These are phyloP conservation scores for Stenotaenia linearis DNA, from an alignment of 2,888 invertebrate species.

Conservation along the genomic window DNA sequence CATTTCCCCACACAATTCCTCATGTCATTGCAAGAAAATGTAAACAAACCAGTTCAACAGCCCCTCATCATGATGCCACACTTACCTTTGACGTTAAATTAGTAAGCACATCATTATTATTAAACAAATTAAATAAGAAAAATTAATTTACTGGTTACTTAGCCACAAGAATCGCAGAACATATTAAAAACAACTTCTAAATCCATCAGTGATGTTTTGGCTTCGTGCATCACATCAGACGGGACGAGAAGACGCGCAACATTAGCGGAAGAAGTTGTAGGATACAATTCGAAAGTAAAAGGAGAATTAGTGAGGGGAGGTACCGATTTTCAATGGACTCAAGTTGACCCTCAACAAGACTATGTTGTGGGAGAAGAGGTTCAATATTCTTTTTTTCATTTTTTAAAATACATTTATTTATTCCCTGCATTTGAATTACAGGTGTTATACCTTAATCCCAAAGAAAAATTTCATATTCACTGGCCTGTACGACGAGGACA, in stretches of 20 bases:
- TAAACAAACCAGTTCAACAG: constrained; percentile 35
- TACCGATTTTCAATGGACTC: constrained; percentile 45
- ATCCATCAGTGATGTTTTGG: constrained; percentile 30
- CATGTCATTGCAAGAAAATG: constrained; percentile 74
- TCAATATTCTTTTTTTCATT: no score
- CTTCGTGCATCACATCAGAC: constrained; percentile 72
- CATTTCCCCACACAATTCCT: constrained; percentile 74
- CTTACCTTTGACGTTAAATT: constrained; percentile 30
- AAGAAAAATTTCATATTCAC: constrained; percentile 73
- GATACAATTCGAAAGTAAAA: constrained; percentile 72
- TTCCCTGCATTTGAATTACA: no score
- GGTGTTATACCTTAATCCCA: constrained; percentile 63
- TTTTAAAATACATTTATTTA: no score
- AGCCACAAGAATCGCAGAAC: constrained; percentile 31
- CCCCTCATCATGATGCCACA: constrained; percentile 39
- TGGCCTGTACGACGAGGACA: constrained; percentile 85
- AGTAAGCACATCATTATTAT: no score
- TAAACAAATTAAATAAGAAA: no score
- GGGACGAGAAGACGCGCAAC: constrained; percentile 70
- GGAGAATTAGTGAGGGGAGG: constrained; percentile 58
- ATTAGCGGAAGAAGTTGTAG: constrained; percentile 66
- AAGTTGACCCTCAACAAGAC: constrained; percentile 46
- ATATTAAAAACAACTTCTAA: constrained; percentile 33
- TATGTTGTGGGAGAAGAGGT: constrained; percentile 68
- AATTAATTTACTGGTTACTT: no score